Conservation (phyloP, 1,140 invertebrate species). For the Branchinecta lindahli region DNA sequence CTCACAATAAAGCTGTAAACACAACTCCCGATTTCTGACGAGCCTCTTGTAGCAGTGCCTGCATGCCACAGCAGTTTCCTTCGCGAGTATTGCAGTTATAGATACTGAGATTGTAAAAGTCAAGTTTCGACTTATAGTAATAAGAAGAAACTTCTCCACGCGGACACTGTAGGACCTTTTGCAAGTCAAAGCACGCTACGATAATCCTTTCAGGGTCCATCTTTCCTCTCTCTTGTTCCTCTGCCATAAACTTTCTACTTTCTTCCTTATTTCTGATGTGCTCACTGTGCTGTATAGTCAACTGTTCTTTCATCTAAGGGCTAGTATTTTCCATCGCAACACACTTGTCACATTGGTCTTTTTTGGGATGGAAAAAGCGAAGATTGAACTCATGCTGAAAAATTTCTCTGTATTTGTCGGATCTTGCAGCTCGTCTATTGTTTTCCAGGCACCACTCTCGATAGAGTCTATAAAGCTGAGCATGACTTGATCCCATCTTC, state of each 20-base stretch:
- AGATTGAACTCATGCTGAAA: conserved; percentile 8
- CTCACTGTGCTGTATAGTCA: neutral
- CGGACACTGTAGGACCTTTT: conserved; percentile 9
- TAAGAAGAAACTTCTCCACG: conserved; percentile 10
- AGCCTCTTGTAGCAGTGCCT: neutral
- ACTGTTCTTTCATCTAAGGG: neutral
- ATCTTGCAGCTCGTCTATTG: conserved; percentile 5
- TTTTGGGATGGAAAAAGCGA: no score
- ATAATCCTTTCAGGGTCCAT: conserved; percentile 7
- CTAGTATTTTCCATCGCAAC: conserved; percentile 2
- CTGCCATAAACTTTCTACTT: conserved; percentile 4
- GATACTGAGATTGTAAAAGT: conserved; percentile 8
- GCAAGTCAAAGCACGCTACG: conserved; percentile 1
- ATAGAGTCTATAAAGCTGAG: conserved; percentile 3
- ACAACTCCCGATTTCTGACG: conserved; percentile 7
- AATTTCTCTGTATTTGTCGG: neutral
- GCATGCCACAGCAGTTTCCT: conserved; percentile 4
- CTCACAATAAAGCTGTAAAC: conserved; percentile 2
- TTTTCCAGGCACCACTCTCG: conserved; percentile 9
- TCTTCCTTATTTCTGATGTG: conserved; percentile 2
- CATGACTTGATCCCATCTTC: neutral
- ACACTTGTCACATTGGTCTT: conserved; percentile 1
- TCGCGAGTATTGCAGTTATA: conserved; percentile 6
- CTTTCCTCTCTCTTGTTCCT: conserved; percentile 10
- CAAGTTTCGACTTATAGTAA: conserved; percentile 9